Percentiles rank a stretch among this genome's conserved stretches.
These are phyloP conservation scores for Vollenhovia emeryi DNA, from an alignment of 1,140 invertebrate species.

Conservation along the genomic window DNA sequence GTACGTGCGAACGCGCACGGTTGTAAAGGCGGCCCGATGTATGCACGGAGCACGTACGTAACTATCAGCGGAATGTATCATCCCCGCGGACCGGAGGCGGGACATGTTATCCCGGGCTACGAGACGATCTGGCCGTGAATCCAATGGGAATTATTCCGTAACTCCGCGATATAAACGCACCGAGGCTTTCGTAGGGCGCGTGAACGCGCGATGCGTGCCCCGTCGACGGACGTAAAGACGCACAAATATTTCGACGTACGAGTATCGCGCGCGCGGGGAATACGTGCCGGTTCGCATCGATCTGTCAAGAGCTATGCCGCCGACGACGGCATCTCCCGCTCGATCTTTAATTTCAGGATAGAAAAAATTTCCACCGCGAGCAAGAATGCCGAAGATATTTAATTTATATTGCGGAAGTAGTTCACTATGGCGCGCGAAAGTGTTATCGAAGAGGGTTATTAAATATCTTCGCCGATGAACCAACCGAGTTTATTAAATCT, in stretches of 20 bases:
- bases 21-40: conserved; percentile 69
- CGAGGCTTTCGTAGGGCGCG: conserved; percentile 58
- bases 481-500: conserved; percentile 9
- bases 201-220: background rate
- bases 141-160: conserved; percentile 78
- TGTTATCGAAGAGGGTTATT: background rate
- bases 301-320: background rate
- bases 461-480: background rate
- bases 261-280: background rate
- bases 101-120: conserved; percentile 73
- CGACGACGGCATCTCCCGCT: conserved; percentile 12
- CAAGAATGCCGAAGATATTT: conserved; percentile 27
- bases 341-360: conserved; percentile 25
- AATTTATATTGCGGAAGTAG: conserved; percentile 35
- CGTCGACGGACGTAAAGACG: conserved; percentile 6
- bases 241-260: conserved; percentile 34
- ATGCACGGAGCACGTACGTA: conserved; percentile 65
- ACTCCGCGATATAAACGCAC: conserved; percentile 71
- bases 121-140: conserved; percentile 72
- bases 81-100: conserved; percentile 62
- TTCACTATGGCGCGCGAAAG: background rate
- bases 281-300: conserved; percentile 25
- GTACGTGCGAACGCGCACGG: conserved; percentile 62
- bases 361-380: background rate
- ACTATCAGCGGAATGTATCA: conserved; percentile 77